phyloP scores from a whole-genome alignment of 2,888 invertebrate genomes.

The Drosophila nigritarsus region DNA sequence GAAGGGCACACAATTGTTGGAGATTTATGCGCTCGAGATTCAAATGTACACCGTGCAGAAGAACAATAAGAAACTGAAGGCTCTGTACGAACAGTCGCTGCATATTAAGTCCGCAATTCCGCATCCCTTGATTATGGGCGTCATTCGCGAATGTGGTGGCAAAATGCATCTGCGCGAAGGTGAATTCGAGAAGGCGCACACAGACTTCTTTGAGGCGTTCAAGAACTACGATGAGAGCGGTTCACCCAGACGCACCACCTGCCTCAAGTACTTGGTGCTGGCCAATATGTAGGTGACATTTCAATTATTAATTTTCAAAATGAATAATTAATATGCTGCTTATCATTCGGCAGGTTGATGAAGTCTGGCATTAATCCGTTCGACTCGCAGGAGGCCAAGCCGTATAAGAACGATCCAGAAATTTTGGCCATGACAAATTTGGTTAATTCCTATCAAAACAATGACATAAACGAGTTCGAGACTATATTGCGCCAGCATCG shows the following conservation, averaged over 20 bases:
- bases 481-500: conserved; percentile 96
- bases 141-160: conserved; percentile 99
- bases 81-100: conserved; percentile 98
- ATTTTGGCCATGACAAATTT: conserved; percentile 99
- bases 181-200: conserved; percentile 99
- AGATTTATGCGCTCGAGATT: conserved; percentile 99
- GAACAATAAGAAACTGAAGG: conserved; percentile 98
- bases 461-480: conserved; percentile 99
- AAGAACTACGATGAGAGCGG: conserved; percentile 99
- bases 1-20: conserved; percentile 98
- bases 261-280: conserved; percentile 98
- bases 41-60: conserved; percentile 99
- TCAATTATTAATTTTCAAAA: not conserved
- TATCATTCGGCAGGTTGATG: conserved; percentile 91
- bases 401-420: conserved; percentile 99
- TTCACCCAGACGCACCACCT: conserved; percentile 97
- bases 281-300: conserved; percentile 95
- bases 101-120: conserved; percentile 99
- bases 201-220: conserved; percentile 99
- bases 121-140: conserved; percentile 99
- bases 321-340: not conserved
- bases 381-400: conserved; percentile 99
- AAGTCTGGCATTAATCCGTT: conserved; percentile 99
- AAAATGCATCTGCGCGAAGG: conserved; percentile 99
- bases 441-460: conserved; percentile 98